phyloP scores from a whole-genome alignment of 2,113 vertebrate species.

The Amphilophus citrinellus region DNA sequence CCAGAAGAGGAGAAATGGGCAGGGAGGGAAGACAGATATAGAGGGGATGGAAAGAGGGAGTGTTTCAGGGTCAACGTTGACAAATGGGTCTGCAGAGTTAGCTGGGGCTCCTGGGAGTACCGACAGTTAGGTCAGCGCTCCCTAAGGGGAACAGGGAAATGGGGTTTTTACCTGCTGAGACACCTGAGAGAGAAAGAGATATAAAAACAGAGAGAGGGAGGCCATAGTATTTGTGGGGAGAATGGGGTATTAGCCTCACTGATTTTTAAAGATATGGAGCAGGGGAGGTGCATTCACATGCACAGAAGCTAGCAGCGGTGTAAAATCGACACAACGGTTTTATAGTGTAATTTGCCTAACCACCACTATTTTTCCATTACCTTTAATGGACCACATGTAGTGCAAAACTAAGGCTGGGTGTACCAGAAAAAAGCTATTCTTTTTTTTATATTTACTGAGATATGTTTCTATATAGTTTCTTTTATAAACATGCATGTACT shows the following conservation, averaged over 20 bases:
- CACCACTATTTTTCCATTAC: constrained; percentile 9
- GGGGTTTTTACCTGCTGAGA: constrained; percentile 70
- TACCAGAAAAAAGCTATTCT: not conserved
- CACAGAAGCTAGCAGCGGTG: not conserved
- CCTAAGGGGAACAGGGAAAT: constrained; percentile 67
- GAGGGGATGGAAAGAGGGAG: constrained; percentile 37
- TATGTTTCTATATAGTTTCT: not conserved
- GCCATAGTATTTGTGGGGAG: constrained; percentile 9
- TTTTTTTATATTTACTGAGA: not conserved
- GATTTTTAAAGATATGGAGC: constrained; percentile 29
- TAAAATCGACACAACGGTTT: not conserved
- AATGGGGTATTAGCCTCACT: constrained; percentile 10
- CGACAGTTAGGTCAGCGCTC: constrained; percentile 79
- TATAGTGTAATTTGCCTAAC: constrained; percentile 9
- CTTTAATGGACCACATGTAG: constrained; percentile 9
- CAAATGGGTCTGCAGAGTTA: constrained; percentile 80
- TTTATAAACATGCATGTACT: not conserved
- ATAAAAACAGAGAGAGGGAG: not conserved
- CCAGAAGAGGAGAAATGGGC: constrained; percentile 44
- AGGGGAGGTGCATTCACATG: not conserved
- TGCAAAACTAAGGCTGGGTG: not conserved
- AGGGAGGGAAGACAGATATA: constrained; percentile 53
- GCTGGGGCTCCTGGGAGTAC: constrained; percentile 72
- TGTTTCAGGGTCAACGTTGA: constrained; percentile 82
- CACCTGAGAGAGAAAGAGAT: constrained; percentile 47